Evolutionary conservation across 37 sponge, comb jelly and placozoan species (phyloP).

Genomic region (Diacarnus erythraeanus): DNA sequence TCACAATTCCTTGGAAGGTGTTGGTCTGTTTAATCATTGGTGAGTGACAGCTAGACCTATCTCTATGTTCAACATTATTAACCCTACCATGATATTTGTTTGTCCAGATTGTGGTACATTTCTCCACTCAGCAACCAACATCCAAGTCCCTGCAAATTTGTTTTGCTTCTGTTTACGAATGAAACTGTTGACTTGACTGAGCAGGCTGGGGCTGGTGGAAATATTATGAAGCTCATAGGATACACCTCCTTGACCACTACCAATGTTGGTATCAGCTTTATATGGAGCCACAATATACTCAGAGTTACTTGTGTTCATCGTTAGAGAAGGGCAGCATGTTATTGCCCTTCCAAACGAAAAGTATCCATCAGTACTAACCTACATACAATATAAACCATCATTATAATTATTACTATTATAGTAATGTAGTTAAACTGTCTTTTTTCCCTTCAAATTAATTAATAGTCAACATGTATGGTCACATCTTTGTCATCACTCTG

Average conservation of each 20-base stretch:
- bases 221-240: constrained; percentile 15
- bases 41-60: too few species aligned
- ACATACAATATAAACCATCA: background rate
- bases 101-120: constrained; percentile 22
- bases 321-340: background rate
- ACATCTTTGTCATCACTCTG: too few species aligned
- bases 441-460: too few species aligned
- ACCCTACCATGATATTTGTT: background rate
- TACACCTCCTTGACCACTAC: constrained; percentile 9
- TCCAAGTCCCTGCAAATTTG: constrained; percentile 13
- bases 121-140: constrained; percentile 32
- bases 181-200: constrained; percentile 16
- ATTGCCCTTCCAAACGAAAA: constrained; percentile 20
- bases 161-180: background rate
- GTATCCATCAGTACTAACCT: constrained; percentile 19
- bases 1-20: constrained; percentile 32
- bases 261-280: background rate
- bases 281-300: constrained; percentile 32
- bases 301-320: background rate
- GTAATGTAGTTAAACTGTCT: too few species aligned
- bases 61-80: too few species aligned
- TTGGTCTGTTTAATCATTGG: too few species aligned
- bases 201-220: background rate
- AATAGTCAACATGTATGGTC: too few species aligned
- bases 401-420: too few species aligned